Evolutionary conservation across 2,113 vertebrate genomes (phyloP), one percentile per base, ranked within the genome.

Genomic region (Anarhynchus alexandrinus): DNA sequence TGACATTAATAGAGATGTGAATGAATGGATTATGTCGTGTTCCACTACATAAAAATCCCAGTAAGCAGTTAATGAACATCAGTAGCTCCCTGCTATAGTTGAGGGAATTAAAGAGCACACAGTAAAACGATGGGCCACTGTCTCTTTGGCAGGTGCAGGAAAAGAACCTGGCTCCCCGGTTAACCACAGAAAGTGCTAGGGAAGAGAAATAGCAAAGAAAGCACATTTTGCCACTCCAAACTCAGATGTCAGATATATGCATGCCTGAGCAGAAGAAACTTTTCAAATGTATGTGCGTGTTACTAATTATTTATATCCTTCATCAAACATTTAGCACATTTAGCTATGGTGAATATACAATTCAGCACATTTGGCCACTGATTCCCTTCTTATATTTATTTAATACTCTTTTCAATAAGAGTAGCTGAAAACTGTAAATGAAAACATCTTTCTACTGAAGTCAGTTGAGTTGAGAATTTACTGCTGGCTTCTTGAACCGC

Each of bases 261-360:
- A 73, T 49, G 78, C 58, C 52, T 94, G 61, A 82, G 58, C 65
- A 85, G 59, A 83, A 61, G 57, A 47, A 59, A 71, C 23, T 80
- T 89, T 38, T 86, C 3, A 87, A 77, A 93, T 89, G 77, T 69
- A 77, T 59, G 58, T 66, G 42, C 3, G 1, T 93, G 88, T 16
- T 94, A 61, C 80, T 81, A 96, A 97, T 97, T 97, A 97, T 97
- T 97, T 94, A 97, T 97, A 59, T 27, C 40, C 62, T 90, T 94
- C 83, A 96, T 97, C n/a, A 97, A 97, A 97, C 32, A 91, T 97
- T 97, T 69, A 97, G 20, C 51, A 85, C 55, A 71, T 96, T 89
- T 83, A 93, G 84, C 76, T 83, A 45, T 70, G 40, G 52, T 59
- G 71, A 92, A 92, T 80, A 73, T 74, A 67, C 34, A 91, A 30